Base-by-base conservation (phyloP, 2,888 invertebrate species). In the Acleris literana region DNA sequence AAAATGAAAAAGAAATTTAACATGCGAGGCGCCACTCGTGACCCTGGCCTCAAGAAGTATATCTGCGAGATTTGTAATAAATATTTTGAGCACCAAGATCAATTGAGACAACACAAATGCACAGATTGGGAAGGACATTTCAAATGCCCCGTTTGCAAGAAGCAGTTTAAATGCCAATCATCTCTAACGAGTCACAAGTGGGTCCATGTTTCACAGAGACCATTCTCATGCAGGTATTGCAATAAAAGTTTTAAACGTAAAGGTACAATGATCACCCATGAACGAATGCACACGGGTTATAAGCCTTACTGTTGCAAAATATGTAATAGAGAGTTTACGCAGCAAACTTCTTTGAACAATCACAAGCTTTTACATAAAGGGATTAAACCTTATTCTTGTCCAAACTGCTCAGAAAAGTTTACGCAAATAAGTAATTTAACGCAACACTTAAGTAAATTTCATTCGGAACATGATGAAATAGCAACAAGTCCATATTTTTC, bases 211-310 rank as follows among this genome's bases (percentile, higher is more conserved):
- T 9, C 17, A 5, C 17, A 6, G 22, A 25, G 16, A 39, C 49
- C 39, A 22, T 55, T 48, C 11, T 39, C 33, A 6, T 63, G 62
- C 20, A 20, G 46, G 46, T 3, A 48, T 20, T 62, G 62, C 33
- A 0, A 22, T n/a, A 54, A 48, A 9, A n/a, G 20, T 46, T 54
- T 62, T 33, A 20, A 25, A 16, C 53, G 29, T 33, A 62, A 17
- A 33, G 18, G 46, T 33, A 33, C 53, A 16, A 9, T 54, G 18
- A 39, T 3, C 1, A 29, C 6, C 0, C 62, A 62, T n/a, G 33
- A 20, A 54, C 48, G 3, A 20, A 20, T 5, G 9, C 62, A 62
- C 46, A 54, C 46, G 16, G 62, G 62, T 5, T 29, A 62, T 0
- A 60, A 44, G 7, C 54, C n/a, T 13, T 62, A 29, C 11, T 9